A percentile compares a stretch with the other conserved stretches of the same genome.
phyloP scores from a whole-genome alignment of 1,140 invertebrate genomes.

The Diuraphis noxia region DNA sequence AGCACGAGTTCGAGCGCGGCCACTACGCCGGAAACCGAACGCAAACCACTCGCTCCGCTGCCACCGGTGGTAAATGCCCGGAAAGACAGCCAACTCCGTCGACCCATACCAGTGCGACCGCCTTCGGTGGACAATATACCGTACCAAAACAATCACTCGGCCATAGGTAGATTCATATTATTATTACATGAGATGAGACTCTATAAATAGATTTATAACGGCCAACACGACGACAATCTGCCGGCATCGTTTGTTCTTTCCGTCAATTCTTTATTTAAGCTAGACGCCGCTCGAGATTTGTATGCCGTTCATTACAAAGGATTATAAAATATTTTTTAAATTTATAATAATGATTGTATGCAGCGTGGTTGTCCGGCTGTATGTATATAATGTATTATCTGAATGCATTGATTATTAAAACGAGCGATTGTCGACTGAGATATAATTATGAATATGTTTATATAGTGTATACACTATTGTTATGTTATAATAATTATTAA shows the following conservation, averaged over 20 bases:
- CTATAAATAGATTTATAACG: background rate
- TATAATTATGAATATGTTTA: background rate
- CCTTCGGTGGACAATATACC: conserved; percentile 46
- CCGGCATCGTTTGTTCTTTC: background rate
- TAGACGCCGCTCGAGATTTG: background rate
- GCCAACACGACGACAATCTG: background rate
- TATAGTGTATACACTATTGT: too few species aligned
- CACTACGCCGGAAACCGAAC: conserved; percentile 59
- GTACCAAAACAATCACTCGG: conserved; percentile 39
- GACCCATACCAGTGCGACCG: conserved; percentile 35
- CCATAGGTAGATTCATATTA: background rate
- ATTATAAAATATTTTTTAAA: background rate
- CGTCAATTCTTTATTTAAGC: background rate
- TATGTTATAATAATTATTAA: too few species aligned
- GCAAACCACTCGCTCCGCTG: background rate
- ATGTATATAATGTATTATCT: background rate
- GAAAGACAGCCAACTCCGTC: conserved; percentile 41
- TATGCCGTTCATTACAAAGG: background rate
- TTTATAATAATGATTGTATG: background rate
- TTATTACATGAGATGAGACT: background rate
- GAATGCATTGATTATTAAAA: background rate
- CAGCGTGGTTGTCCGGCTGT: background rate
- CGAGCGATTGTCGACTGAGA: background rate
- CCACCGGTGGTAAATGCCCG: background rate
- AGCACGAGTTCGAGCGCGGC: conserved; percentile 61